Evolutionary conservation across 2,888 invertebrate genomes (phyloP).

Genomic region (Drosophila bunnanda): DNA sequence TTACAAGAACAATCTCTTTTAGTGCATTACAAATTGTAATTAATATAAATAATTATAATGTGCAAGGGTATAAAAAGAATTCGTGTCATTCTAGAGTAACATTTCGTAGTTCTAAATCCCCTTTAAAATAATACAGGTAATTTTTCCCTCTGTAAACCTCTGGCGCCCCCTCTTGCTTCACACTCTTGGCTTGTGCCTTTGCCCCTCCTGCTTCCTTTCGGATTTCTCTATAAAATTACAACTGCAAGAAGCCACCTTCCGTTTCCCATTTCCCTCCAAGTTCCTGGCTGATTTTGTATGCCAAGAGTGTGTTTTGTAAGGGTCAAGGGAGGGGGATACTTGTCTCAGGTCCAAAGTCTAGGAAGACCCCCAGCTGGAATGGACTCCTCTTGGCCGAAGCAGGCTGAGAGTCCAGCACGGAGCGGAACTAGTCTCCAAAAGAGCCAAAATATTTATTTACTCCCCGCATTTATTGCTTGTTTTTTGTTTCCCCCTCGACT

Average conservation of each 20-base stretch:
- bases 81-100: too few relatives aligned
- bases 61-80: too few relatives aligned
- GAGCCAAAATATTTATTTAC: constrained; percentile 8
- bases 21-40: too few relatives aligned
- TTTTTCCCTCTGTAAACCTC: background rate
- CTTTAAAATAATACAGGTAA: background rate
- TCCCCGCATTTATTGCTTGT: background rate
- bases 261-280: constrained; percentile 56
- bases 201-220: constrained; percentile 30
- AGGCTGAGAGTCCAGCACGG: background rate
- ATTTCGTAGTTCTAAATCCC: too few relatives aligned
- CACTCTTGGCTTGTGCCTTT: constrained; percentile 53
- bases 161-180: background rate
- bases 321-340: constrained; percentile 1
- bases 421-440: constrained; percentile 2
- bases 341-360: constrained; percentile 16
- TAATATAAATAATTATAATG: too few relatives aligned
- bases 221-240: constrained; percentile 74
- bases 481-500: constrained; percentile 11
- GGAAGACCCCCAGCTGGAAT: constrained; percentile 14
- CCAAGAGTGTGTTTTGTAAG: constrained; percentile 53
- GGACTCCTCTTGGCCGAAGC: background rate
- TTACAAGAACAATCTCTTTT: too few relatives aligned
- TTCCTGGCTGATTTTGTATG: constrained; percentile 66
- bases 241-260: constrained; percentile 70